phyloP scores from a whole-genome alignment of 2,113 vertebrate genomes.

The Dunckerocampus dactyliophorus region DNA sequence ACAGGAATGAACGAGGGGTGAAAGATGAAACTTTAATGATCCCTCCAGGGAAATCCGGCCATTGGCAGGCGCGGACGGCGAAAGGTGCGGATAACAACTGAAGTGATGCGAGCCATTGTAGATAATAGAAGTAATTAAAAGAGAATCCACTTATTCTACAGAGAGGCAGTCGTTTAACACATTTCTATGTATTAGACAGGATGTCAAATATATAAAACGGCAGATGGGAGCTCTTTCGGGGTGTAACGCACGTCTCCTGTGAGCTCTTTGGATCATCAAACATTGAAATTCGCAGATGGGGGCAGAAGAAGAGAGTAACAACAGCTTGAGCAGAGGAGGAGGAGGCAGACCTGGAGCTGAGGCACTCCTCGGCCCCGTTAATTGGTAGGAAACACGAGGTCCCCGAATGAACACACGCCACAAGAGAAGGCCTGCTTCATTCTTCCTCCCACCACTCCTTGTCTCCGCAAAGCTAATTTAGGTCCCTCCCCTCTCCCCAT shows the following conservation, averaged over 20 bases:
- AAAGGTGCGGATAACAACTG: slow-evolving; percentile 39
- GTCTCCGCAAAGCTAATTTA: slow-evolving; percentile 37
- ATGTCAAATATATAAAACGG: slow-evolving; percentile 8
- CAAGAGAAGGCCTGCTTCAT: slow-evolving; percentile 43
- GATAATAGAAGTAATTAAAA: slow-evolving; percentile 40
- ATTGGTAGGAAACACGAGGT: slow-evolving; percentile 65
- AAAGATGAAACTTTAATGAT: slow-evolving; percentile 71
- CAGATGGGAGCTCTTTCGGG: slow-evolving; percentile 1
- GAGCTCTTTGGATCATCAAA: slow-evolving; percentile 37
- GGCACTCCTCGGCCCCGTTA: slow-evolving; percentile 47
- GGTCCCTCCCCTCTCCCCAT: slow-evolving; percentile 11
- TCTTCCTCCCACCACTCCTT: slow-evolving; percentile 40
- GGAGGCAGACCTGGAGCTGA: slow-evolving; percentile 28
- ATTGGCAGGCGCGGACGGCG: slow-evolving; percentile 33
- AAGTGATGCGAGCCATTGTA: slow-evolving; percentile 25
- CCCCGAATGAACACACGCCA: slow-evolving; percentile 62
- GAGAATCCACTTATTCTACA: slow-evolving; percentile 17
- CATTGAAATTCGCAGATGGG: slow-evolving; percentile 28
- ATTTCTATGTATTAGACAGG: not conserved
- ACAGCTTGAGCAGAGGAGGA: slow-evolving; percentile 41
- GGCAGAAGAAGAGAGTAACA: slow-evolving; percentile 27
- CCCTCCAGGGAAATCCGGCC: slow-evolving; percentile 61
- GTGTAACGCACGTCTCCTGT: slow-evolving; percentile 6
- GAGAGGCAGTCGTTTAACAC: not conserved
- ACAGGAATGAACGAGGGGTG: slow-evolving; percentile 59